Conservation (phyloP, 2,113 vertebrate species). For the Chinchilla lanigera region DNA sequence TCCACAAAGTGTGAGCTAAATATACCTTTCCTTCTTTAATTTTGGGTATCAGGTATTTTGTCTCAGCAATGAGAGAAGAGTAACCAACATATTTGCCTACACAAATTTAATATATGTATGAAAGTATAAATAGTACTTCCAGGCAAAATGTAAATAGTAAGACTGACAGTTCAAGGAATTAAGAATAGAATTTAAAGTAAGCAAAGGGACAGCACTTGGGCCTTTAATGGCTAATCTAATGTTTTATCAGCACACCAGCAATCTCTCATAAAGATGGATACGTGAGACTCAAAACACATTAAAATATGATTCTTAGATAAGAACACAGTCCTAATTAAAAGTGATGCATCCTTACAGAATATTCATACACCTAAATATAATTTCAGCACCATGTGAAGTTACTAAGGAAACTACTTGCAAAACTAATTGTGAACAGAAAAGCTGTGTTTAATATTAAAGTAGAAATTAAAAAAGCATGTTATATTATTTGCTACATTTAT, state of each 20-base stretch:
- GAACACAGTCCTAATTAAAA: background rate
- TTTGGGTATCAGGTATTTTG: no score
- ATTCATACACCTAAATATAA: background rate
- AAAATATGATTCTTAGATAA: constrained; percentile 1
- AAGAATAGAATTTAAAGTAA: background rate
- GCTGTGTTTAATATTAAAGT: background rate
- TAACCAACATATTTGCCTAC: background rate
- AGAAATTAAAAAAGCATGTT: background rate
- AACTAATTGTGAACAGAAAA: constrained; percentile 26
- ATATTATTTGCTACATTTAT: background rate
- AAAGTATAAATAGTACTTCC: background rate
- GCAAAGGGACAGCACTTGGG: background rate
- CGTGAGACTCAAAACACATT: background rate
- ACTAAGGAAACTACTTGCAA: background rate
- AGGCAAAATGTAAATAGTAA: background rate
- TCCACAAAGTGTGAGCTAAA: no score
- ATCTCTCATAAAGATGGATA: background rate
- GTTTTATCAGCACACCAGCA: background rate
- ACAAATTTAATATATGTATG: background rate
- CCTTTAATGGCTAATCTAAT: background rate
- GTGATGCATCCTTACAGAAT: background rate
- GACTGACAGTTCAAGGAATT: background rate
- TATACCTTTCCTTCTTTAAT: no score
- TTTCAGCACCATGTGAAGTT: background rate
- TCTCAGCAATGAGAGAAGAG: no score